A percentile compares a stretch with the other conserved stretches of the same genome.
Conservation (phyloP, 2,888 invertebrate genomes). For the Apoda limacodes region DNA sequence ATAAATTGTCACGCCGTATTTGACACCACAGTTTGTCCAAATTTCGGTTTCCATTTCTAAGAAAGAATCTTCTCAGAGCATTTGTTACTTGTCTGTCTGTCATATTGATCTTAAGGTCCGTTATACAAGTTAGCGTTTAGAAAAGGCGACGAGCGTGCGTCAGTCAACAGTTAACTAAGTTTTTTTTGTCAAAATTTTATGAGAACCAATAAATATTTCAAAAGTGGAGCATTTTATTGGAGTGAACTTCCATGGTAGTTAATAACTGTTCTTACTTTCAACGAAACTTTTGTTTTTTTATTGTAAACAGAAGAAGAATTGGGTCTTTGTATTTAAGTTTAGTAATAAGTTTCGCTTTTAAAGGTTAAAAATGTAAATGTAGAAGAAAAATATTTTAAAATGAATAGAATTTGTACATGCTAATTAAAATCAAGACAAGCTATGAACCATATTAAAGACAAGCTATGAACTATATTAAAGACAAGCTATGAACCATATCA, state of each 20-base stretch:
- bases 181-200: constrained; percentile 44
- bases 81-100: constrained; percentile 48
- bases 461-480: too few species aligned
- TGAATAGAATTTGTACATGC: too few species aligned
- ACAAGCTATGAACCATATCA: too few species aligned
- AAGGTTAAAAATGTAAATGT: constrained; percentile 19
- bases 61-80: constrained; percentile 37
- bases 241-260: constrained; percentile 59
- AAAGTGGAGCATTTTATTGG: constrained; percentile 60
- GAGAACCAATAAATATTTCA: constrained; percentile 59
- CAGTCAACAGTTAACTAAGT: constrained; percentile 44
- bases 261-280: constrained; percentile 64
- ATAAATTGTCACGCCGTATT: constrained; percentile 35
- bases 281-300: constrained; percentile 37
- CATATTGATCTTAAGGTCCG: constrained; percentile 43
- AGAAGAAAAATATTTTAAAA: too few species aligned
- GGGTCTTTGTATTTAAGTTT: constrained; percentile 28
- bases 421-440: too few species aligned
- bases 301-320: constrained; percentile 31
- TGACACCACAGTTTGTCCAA: constrained; percentile 63
- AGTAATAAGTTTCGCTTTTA: constrained; percentile 57
- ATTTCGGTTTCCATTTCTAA: constrained; percentile 62
- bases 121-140: constrained; percentile 38
- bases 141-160: too few species aligned
- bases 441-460: too few species aligned